Base-by-base conservation (phyloP, 2,797 vertebrate species). In the Taenioides sp. region DNA sequence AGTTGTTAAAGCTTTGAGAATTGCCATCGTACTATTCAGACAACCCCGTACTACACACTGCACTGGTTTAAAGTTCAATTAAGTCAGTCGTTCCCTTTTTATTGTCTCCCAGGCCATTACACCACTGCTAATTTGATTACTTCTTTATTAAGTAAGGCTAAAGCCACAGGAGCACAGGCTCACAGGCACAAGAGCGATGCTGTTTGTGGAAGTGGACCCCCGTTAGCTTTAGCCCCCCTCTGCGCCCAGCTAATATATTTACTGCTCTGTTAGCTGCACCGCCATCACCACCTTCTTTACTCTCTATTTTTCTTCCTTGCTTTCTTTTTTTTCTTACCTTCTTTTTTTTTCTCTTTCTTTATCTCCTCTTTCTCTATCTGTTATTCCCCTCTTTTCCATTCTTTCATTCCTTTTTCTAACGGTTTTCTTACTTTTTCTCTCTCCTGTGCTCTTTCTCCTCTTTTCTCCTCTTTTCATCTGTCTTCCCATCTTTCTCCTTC, bases 121-220 rank as follows among this genome's bases (percentile, higher is more conserved):
- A 52, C 50, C 43, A 18, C 65, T 14, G 59, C 11, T 77, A 72
- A 71, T 70, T 31, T 73, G 67, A 73, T 80, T 0, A 28, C 72
- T 79, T 70, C 37, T 77, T 75, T 43, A 37, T 27, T 22, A 10
- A 31, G 50, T 74, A 61, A 63, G 47, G 57, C 55, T 37, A 55
- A 31, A 72, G 23, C 49, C 49, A 34, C 61, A 70, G 7, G 12
- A 76, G 12, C 75, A 16, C 14, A 17, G 43, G 65, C 71, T 68
- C n/a, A 55, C 37, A 22, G 20, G 70, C 65, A 40, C 61, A 67
- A 83, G 77, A 82, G 67, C 67, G 74, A 81, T 80, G 0, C 65
- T 86, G 69, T 84, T 77, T 80, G 78, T 79, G 74, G 75, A 77
- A 63, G 66, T 60, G 64, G 71, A 69, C 72, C 73, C 65, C 73